A percentile compares a stretch with the other conserved stretches of the same genome.
Evolutionary conservation across 1,140 invertebrate genomes (phyloP).

Genomic region (Macrostomum lignano): DNA sequence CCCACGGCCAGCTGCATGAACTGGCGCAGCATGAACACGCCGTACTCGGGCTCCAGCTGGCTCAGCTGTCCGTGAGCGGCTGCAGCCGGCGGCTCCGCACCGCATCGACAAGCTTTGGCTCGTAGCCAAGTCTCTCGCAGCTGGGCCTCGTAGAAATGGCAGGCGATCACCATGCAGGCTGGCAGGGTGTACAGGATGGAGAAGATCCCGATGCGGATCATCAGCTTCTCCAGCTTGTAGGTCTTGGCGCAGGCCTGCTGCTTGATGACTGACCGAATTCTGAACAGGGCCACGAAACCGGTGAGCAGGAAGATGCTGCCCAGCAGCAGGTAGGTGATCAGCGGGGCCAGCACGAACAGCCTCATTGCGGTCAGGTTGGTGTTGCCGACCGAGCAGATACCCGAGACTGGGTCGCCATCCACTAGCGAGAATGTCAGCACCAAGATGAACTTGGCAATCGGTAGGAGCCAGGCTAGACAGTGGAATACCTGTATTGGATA

Average conservation of each 20-base stretch:
- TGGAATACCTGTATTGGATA: slow-evolving; percentile 39
- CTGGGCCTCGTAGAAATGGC: slow-evolving; percentile 41
- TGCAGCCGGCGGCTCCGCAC: too few species aligned
- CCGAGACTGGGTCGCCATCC: slow-evolving; percentile 81
- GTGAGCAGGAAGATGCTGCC: slow-evolving; percentile 69
- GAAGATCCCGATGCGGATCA: slow-evolving; percentile 64
- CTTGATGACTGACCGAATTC: slow-evolving; percentile 77
- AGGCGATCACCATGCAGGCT: slow-evolving; percentile 56
- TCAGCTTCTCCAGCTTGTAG: slow-evolving; percentile 77
- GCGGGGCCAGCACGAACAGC: slow-evolving; percentile 57
- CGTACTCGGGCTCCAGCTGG: slow-evolving; percentile 30
- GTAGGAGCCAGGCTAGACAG: slow-evolving; percentile 70
- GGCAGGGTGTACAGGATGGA: slow-evolving; percentile 76
- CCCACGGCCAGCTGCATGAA: slow-evolving; percentile 33
- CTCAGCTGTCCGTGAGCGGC: too few species aligned
- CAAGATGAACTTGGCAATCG: slow-evolving; percentile 55
- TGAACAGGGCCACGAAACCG: slow-evolving; percentile 74
- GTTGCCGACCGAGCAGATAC: slow-evolving; percentile 76
- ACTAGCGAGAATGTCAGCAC: slow-evolving; percentile 74
- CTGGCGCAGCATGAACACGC: slow-evolving; percentile 33
- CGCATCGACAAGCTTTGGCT: slow-evolving; percentile 37
- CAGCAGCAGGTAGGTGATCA: slow-evolving; percentile 61
- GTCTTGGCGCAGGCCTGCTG: slow-evolving; percentile 45
- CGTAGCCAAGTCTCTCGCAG: slow-evolving; percentile 37
- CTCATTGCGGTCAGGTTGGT: slow-evolving; percentile 59